A percentile compares a stretch with the other conserved stretches of the same genome.
Evolutionary conservation across 2,797 vertebrate genomes (phyloP).

Genomic region (Ataeniobius toweri): DNA sequence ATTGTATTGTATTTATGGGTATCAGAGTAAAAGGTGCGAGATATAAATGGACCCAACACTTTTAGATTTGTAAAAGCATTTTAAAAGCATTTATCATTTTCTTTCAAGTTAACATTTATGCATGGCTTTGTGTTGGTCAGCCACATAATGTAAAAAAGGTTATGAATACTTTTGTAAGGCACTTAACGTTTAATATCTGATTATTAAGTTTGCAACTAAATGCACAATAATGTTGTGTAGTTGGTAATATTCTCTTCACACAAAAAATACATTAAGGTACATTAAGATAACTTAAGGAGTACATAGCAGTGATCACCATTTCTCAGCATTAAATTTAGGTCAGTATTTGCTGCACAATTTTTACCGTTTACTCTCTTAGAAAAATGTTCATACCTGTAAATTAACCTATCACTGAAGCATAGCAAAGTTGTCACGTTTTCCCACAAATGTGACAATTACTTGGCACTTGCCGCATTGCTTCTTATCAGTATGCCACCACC

Average conservation of each 20-base stretch:
- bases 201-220: background rate
- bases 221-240: background rate
- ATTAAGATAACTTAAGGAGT: background rate
- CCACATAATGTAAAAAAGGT: background rate
- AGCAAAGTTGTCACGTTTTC: background rate
- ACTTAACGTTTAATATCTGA: no score
- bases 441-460: conserved; percentile 11
- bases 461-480: conserved; percentile 24
- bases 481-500: conserved; percentile 17
- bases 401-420: conserved; percentile 1
- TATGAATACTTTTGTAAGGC: background rate
- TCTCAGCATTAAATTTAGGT: background rate
- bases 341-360: background rate
- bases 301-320: background rate
- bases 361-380: background rate
- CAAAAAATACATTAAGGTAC: background rate
- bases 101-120: background rate
- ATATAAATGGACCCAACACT: no score
- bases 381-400: background rate
- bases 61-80: no score
- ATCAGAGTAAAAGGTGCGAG: no score
- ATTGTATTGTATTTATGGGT: no score
- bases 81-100: background rate
- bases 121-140: background rate
- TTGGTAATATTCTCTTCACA: background rate